Conservation (phyloP, 2,888 invertebrate genomes). For the Phyllotreta striolata region DNA sequence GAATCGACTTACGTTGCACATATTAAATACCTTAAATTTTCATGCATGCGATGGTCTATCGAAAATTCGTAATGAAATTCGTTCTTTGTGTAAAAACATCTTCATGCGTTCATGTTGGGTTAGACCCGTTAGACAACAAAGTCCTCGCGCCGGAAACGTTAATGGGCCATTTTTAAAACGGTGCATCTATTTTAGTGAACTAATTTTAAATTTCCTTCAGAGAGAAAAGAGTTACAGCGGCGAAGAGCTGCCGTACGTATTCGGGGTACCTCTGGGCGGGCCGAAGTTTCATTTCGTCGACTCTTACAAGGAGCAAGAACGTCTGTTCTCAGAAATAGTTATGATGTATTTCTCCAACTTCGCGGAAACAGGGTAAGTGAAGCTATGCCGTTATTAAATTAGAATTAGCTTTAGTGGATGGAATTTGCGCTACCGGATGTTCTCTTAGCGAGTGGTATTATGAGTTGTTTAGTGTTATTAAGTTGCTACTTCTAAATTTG, state of each 20-base stretch:
- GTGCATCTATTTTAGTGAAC: constrained; percentile 42
- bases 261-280: constrained; percentile 81
- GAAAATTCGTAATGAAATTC: too few relatives aligned
- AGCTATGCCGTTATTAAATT: constrained; percentile 19
- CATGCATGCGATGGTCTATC: too few relatives aligned
- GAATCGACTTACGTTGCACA: too few relatives aligned
- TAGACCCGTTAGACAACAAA: constrained; percentile 6
- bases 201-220: constrained; percentile 59
- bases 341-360: constrained; percentile 93
- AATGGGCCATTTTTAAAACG: constrained; percentile 35
- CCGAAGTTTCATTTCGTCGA: constrained; percentile 73
- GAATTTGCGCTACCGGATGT: constrained; percentile 6
- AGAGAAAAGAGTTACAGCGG: constrained; percentile 81
- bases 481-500: background rate
- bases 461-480: background rate
- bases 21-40: too few relatives aligned
- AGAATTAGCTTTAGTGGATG: constrained; percentile 25
- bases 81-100: too few relatives aligned
- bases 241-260: constrained; percentile 86
- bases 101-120: too few relatives aligned
- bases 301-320: constrained; percentile 80
- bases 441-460: background rate
- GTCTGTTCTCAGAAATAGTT: constrained; percentile 81
- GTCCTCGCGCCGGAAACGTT: constrained; percentile 6
- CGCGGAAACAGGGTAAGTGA: constrained; percentile 83